Conservation (phyloP, 2,113 vertebrate species). For the Xiphorhynchus elegans region DNA sequence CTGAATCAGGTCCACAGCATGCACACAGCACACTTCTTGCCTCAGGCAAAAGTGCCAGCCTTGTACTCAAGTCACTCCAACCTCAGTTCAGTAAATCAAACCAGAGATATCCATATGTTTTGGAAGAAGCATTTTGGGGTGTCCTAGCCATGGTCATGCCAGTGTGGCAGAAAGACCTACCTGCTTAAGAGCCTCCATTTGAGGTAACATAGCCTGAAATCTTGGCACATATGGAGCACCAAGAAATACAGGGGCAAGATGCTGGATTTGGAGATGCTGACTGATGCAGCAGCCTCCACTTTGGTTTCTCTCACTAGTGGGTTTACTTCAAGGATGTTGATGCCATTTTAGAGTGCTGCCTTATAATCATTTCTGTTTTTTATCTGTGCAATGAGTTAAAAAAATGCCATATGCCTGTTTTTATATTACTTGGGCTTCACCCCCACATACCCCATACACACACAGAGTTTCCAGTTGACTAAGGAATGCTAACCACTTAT, state of each 20-base stretch:
- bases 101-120: not conserved
- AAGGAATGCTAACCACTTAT: constrained; percentile 66
- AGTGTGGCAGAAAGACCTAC: not conserved
- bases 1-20: not conserved
- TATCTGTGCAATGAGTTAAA: constrained; percentile 46
- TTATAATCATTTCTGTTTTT: constrained; percentile 52
- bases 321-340: not conserved
- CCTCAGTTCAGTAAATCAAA: not conserved
- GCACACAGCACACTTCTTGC: not conserved
- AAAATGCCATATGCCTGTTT: constrained; percentile 71
- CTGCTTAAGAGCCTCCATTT: not conserved
- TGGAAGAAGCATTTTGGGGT: not conserved
- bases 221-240: not conserved
- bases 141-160: not conserved
- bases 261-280: not conserved
- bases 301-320: not conserved
- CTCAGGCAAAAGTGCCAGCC: not conserved
- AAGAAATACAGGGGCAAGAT: not conserved
- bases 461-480: constrained; percentile 42
- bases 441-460: not conserved
- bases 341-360: constrained; percentile 32
- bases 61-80: not conserved
- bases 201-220: not conserved
- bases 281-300: not conserved
- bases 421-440: constrained; percentile 62